phyloP scores from a whole-genome alignment of 2,888 invertebrate genomes.

The Philhelius pedissequus region DNA sequence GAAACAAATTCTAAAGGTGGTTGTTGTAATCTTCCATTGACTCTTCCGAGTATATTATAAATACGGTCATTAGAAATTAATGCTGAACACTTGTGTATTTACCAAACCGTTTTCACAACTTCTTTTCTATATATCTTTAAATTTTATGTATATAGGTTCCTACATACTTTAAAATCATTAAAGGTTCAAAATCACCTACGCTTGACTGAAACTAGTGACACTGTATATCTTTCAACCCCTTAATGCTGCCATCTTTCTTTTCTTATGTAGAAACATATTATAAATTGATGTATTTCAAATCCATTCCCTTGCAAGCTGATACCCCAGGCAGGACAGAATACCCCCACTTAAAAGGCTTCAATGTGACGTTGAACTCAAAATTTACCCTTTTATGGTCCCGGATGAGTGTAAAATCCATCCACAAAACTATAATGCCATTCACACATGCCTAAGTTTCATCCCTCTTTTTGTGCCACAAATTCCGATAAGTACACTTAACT shows the following conservation, averaged over 20 bases:
- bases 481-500: constrained; percentile 42
- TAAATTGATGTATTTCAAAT: background rate
- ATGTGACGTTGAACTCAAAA: constrained; percentile 47
- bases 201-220: constrained; percentile 23
- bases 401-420: constrained; percentile 35
- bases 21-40: background rate
- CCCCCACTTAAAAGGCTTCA: constrained; percentile 49
- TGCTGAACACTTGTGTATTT: background rate
- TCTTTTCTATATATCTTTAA: background rate
- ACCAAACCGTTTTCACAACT: background rate
- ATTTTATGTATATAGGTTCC: no score
- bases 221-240: background rate
- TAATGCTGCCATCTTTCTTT: background rate
- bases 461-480: constrained; percentile 18
- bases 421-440: constrained; percentile 16
- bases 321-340: background rate
- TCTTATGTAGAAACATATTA: no score
- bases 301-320: constrained; percentile 28
- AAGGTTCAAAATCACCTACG: constrained; percentile 17
- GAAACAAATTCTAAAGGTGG: background rate
- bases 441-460: constrained; percentile 29
- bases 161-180: background rate
- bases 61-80: background rate
- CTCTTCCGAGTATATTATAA: background rate
- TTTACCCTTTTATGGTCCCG: constrained; percentile 27